Base-by-base conservation (phyloP, 92 coral and sea anemone species). In the Heteractis magnifica region DNA sequence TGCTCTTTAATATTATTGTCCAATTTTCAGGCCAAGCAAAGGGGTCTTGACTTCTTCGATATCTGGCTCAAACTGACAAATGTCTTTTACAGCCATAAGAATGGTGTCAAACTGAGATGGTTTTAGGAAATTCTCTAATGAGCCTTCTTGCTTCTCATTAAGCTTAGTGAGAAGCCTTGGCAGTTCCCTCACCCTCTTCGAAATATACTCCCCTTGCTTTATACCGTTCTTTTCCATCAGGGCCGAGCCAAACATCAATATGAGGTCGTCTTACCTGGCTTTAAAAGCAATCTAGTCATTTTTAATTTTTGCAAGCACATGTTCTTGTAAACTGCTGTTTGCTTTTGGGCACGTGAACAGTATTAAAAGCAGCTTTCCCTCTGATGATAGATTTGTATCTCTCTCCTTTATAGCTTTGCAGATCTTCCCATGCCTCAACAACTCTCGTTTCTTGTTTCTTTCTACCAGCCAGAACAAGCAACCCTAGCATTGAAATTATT, bases 1-100 rank as follows among this genome's bases (percentile, higher is more conserved):
- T 73, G 56, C 91, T 88, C 7, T 84, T n/a, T 60, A 83, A 72
- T 44, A 82, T 71, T 4, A 58, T 49, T 86, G 53, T 26, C 89
- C 89, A 21, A 80, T 72, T 4, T 74, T 70, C 48, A 80, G 65
- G 6, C 70, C 82, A n/a, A 86, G 55, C 4, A 74, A 86, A 4
- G 85, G 89, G 51, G 75, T n/a, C n/a, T n/a, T 80, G 49, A 86
- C 89, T 6, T 56, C 77, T 7, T 75, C 81, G 50, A 3, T 16
- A 23, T 65, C 26, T 26, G 72, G 34, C 72, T 65, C 72, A 10
- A 65, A 65, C 6, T 53, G 12, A 23, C 68, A 79, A 4, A 23
- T 49, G 6, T 56, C 14, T 49, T 49, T 79, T 49, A 49, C 60
- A 15, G 72, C 72, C 72, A 65, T n/a, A 19, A 65, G 6, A n/a